These are phyloP conservation scores for Gerris lacustris DNA, from an alignment of 2,888 invertebrate genomes.

Conservation along the genomic window DNA sequence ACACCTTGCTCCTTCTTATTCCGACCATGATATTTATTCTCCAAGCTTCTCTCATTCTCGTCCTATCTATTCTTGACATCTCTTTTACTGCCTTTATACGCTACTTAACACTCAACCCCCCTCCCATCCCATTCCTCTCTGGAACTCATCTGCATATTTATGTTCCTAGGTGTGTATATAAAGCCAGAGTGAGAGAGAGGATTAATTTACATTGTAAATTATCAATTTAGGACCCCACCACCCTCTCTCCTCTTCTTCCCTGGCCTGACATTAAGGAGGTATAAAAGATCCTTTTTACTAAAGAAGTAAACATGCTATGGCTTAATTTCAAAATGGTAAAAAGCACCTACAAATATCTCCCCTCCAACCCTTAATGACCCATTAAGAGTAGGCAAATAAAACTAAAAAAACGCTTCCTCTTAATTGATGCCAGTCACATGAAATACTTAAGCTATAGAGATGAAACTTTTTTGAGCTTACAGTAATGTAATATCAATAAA, in stretches of 20 bases:
- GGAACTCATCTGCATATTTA: conserved; percentile 25
- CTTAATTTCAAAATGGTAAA: background rate
- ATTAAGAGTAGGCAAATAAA: too few species aligned
- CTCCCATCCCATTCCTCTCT: conserved; percentile 4
- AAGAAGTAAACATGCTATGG: background rate
- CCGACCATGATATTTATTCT: background rate
- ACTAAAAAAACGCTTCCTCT: too few species aligned
- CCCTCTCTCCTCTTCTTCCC: background rate
- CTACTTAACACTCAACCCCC: conserved; percentile 21
- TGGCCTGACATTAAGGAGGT: background rate
- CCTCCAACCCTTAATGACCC: background rate
- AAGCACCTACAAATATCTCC: background rate
- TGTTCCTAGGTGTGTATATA: conserved; percentile 5
- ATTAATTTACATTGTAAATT: conserved; percentile 1
- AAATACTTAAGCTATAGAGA: too few species aligned
- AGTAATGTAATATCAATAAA: too few species aligned
- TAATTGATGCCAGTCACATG: too few species aligned
- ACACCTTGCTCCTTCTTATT: background rate
- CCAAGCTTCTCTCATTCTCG: background rate
- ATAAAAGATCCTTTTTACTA: background rate
- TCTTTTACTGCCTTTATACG: conserved; percentile 27
- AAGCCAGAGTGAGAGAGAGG: background rate
- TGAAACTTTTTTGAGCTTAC: too few species aligned
- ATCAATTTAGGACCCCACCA: background rate
- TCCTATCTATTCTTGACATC: conserved; percentile 16